These are phyloP conservation scores for Drosophila demipolita DNA, from an alignment of 2,888 invertebrate species.

Conservation along the genomic window DNA sequence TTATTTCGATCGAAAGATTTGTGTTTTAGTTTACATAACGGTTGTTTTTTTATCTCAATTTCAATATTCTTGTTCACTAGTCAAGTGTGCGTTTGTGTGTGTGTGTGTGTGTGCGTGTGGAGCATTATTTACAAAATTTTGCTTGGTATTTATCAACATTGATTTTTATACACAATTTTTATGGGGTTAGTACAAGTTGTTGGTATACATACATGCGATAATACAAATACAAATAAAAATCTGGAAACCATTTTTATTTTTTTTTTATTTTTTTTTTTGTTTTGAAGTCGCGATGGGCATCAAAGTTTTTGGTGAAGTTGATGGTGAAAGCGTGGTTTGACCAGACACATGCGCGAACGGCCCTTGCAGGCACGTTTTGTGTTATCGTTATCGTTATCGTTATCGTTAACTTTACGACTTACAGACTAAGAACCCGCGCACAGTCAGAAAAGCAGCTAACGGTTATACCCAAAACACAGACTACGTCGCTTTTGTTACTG, in stretches of 20 bases:
- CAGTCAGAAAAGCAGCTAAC: slow-evolving; percentile 31
- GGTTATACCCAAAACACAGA: slow-evolving; percentile 26
- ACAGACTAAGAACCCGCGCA: slow-evolving; percentile 36
- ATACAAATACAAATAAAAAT: slow-evolving; percentile 15
- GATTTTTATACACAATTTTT: slow-evolving; percentile 5
- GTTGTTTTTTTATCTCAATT: not conserved
- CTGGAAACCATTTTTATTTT: slow-evolving; percentile 1
- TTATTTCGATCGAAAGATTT: slow-evolving; percentile 27
- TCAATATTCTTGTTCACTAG: slow-evolving; percentile 15
- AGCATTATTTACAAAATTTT: slow-evolving; percentile 55
- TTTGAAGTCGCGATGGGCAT: slow-evolving; percentile 10
- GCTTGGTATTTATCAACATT: slow-evolving; percentile 7
- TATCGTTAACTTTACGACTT: slow-evolving; percentile 38
- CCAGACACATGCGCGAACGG: slow-evolving; percentile 22
- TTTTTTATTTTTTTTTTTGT: not conserved
- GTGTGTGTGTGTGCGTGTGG: slow-evolving; percentile 20
- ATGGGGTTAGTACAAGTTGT: slow-evolving; percentile 37
- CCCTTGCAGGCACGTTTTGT: slow-evolving; percentile 4
- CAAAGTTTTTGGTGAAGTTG: slow-evolving; percentile 11
- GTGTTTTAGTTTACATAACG: slow-evolving; percentile 22
- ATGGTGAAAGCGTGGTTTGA: slow-evolving; percentile 11
- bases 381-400: slow-evolving; percentile 37
- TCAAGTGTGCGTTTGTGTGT: slow-evolving; percentile 21
- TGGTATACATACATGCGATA: slow-evolving; percentile 42
- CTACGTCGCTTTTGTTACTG: slow-evolving; percentile 19